Base-by-base conservation (phyloP, 2,113 vertebrate genomes). In the Scalopus aquaticus region DNA sequence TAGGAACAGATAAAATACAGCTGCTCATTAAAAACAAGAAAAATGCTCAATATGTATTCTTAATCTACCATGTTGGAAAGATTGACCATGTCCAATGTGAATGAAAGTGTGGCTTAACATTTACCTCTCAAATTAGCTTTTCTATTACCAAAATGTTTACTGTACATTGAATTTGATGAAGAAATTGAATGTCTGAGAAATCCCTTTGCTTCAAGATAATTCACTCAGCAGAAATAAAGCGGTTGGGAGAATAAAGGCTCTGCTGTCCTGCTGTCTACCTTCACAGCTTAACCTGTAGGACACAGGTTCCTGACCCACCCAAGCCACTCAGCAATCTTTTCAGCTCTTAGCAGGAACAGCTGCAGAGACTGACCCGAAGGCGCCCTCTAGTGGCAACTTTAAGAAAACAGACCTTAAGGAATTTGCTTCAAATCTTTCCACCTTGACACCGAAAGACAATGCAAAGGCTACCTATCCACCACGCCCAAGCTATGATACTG, bases 361-460 rank as follows among this genome's bases (percentile, higher is more conserved):
- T 16, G 2, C 30, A 15, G 15, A 51, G 15, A 62, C 12, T 35
- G 64, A 46, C 60, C n/a, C 20, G 30, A n/a, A 26, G 28, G 73
- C 32, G 74, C 86, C 96, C 91, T 74, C 96, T 96, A 86, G 93
- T 70, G 96, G 78, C 64, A 24, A 2, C 13, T 78, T 85, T 54
- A 76, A 83, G 69, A 86, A 32, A 91, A 78, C 37, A 60, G 32
- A 19, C 46, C 20, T 70, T 37, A 12, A 65, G 19, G 15, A 49
- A 88, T 81, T 78, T 28, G 16, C 20, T 67, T 67, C n/a, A n/a
- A 2, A 6, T 24, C 13, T 80, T 90, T 13, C 44, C 10, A 10
- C 30, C 39, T 0, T 1, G 13, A 32, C 0, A 3, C 39, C 46
- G 16, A 90, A 56, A 86, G 51, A 17, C 20, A 54, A 82, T 35